phyloP scores from a whole-genome alignment of 2,797 vertebrate genomes.

The Kryptopterus vitreolus region DNA sequence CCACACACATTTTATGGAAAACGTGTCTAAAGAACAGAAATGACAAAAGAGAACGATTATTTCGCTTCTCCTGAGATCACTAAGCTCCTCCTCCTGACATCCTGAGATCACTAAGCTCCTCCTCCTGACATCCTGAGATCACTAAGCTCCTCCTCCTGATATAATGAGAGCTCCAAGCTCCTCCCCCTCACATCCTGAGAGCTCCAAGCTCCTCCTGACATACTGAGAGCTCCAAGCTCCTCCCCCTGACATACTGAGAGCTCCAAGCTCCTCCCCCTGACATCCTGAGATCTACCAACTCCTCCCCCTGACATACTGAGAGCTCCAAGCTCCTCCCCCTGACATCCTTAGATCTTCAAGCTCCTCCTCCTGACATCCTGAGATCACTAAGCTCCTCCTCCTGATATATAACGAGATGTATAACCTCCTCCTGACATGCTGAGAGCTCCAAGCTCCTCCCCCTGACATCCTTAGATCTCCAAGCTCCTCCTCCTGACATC shows the following conservation, averaged over 20 bases:
- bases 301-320: too few species aligned
- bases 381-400: background rate
- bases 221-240: too few species aligned
- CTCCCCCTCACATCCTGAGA: background rate
- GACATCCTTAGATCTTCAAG: too few species aligned
- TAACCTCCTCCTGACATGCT: background rate
- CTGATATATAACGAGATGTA: too few species aligned
- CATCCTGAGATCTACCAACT: background rate
- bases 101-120: background rate
- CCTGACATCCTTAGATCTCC: background rate
- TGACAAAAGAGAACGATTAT: background rate
- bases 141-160: background rate
- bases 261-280: background rate
- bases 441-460: background rate
- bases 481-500: background rate
- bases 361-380: background rate
- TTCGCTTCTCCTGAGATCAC: background rate
- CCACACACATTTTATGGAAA: conserved; percentile 96
- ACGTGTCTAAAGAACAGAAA: conserved; percentile 79
- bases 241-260: background rate
- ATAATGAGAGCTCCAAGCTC: background rate
- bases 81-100: background rate
- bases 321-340: too few species aligned
- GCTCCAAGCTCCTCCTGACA: background rate
- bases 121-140: background rate